Evolutionary conservation across 2,797 vertebrate genomes (phyloP), one percentile per base, ranked within the genome.

Genomic region (Enoplosus armatus): DNA sequence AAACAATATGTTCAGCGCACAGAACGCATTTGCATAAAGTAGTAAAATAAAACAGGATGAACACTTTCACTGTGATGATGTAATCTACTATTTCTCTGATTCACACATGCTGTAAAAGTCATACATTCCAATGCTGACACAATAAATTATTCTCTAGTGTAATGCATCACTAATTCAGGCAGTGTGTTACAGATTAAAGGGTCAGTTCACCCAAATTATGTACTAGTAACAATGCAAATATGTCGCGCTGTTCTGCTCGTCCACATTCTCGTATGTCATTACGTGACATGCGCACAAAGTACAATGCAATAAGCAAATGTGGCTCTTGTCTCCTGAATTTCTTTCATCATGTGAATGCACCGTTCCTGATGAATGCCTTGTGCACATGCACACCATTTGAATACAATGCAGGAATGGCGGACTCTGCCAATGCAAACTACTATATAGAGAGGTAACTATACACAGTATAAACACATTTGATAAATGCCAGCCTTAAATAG

Each of bases 1-100:
- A 37, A 14, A 53, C 22, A 54, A 65, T 37, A 18, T 26, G 1
- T 33, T 8, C 12, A 60, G 10, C 53, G 22, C 29, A 58, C 29
- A 62, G 31, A 22, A 43, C 5, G 20, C 5, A 54, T 69, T 73
- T 69, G 43, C 58, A 77, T 70, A 26, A 58, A 67, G 31, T 68
- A 62, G 35, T 72, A 56, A 66, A 70, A 61, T 41, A 68, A 71
- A 66, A 53, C 3, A 14, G 1, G 1, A 68, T 45, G 55, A 65
- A 12, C 15, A 14, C 1, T 37, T 24, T 47, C 5, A 6, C 35
- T 39, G 14, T 22, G 39, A 43, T 47, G 10, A 59, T 26, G 24
- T 43, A 60, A 74, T 73, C 3, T 55, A 48, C 7, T 11, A 14
- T 58, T 75, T 60, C 5, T 60, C 14, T 26, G 7, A 12, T 56